Percentiles rank a stretch among this genome's conserved stretches.
phyloP scores from a whole-genome alignment of 1,140 invertebrate genomes.

The Venturia canescens region DNA sequence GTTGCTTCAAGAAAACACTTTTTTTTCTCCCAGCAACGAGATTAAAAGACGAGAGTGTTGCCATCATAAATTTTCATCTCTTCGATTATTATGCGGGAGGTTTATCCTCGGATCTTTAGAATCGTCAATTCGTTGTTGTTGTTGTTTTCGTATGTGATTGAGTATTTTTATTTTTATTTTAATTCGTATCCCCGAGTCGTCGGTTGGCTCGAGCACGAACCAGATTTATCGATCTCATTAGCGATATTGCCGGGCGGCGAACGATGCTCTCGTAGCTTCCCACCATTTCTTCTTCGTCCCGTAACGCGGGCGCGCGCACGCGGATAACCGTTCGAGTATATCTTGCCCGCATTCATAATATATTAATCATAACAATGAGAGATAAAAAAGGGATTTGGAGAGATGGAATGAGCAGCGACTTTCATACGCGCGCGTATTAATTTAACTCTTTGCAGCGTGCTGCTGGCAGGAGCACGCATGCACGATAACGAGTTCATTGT shows the following conservation, averaged over 20 bases:
- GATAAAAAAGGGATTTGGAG: neutral
- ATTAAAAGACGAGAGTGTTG: too few species aligned
- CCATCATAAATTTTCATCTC: neutral
- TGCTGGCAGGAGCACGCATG: conserved; percentile 27
- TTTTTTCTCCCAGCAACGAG: too few species aligned
- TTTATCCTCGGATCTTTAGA: neutral
- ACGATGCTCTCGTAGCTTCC: neutral
- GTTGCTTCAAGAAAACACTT: too few species aligned
- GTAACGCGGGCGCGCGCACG: neutral
- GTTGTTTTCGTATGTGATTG: too few species aligned
- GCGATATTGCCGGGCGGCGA: conserved; percentile 30
- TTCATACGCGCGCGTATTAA: neutral
- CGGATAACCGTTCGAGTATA: neutral
- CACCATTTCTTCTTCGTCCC: neutral
- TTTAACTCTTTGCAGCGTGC: neutral
- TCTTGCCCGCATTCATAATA: conserved; percentile 13
- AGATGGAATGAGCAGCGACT: neutral
- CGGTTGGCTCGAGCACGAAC: conserved; percentile 17
- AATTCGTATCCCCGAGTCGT: conserved; percentile 12
- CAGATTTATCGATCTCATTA: conserved; percentile 51
- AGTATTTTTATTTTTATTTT: neutral
- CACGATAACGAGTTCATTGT: conserved; percentile 49
- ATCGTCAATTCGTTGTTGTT: neutral
- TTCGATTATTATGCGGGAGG: conserved; percentile 4
- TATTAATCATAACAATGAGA: neutral